Base-by-base conservation (phyloP, 2,888 invertebrate species). In the Altica lythri region DNA sequence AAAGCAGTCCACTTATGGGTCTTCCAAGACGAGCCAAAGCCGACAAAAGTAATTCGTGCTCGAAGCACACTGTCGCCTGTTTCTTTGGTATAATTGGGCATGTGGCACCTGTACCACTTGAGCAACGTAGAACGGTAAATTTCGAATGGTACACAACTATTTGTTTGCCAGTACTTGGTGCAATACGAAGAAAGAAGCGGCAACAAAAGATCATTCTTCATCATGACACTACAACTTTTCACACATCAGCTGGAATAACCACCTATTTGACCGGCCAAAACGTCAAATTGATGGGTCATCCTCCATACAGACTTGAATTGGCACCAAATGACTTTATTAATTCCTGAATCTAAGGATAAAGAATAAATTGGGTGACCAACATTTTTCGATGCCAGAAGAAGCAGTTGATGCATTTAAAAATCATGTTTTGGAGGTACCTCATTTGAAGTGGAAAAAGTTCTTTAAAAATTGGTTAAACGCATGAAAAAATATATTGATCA, bases 11-110 rank as follows among this genome's bases (percentile, higher is more conserved):
- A 46, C 46, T 34, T 46, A 46, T 65, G 58, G 63, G 57, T 64
- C 14, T 62, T 62, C 34, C 54, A 57, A 59, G 55, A 59, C 22
- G 59, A 62, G 40, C 48, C 49, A 60, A 62, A 64, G 46, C 38
- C 38, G 22, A 59, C 57, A 55, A 61, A 62, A 64, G 59, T 62
- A 50, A 54, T 60, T 57, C 56, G 57, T 27, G 44, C 46, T 17
- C 45, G 56, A 43, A 61, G 59, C 55, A 59, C 58, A 30, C 79
- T 74, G 59, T 66, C 38, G 58, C 61, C 42, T 55, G 58, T 53
- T 65, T 63, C 40, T 64, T 65, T 51, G 53, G 61, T 30, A 64
- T 18, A 38, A 38, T 10, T 18, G 18, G 40, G 9, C 40, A 19
- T 40, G 62, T 63, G 54, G 59, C 60, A 49, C 64, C 58, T 49